phyloP scores from a whole-genome alignment of 2,797 vertebrate genomes.

The Emys orbicularis region DNA sequence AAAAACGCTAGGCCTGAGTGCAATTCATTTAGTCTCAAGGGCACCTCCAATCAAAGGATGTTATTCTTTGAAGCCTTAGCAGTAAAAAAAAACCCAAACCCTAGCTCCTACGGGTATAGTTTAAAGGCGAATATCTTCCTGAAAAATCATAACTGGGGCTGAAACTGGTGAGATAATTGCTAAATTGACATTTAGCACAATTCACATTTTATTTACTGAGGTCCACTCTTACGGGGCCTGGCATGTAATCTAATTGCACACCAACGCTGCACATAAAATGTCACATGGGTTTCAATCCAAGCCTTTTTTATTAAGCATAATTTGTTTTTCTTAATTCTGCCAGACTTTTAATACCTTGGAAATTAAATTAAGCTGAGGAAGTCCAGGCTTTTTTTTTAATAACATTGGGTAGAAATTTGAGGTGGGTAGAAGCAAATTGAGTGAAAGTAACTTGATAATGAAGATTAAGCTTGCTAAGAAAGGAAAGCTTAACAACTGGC shows the following conservation, averaged over 20 bases:
- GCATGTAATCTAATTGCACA: neutral
- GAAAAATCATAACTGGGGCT: conserved; percentile 24
- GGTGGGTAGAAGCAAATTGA: neutral
- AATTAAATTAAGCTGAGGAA: conserved; percentile 8
- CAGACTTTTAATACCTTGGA: neutral
- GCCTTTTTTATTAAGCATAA: neutral
- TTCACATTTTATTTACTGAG: neutral
- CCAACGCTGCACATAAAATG: neutral
- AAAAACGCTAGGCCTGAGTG: neutral
- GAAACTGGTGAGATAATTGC: neutral
- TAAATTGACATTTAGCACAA: neutral
- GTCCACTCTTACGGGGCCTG: neutral
- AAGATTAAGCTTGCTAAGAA: neutral
- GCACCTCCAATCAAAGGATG: conserved; percentile 31
- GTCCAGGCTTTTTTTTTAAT: neutral
- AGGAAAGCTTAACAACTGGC: neutral
- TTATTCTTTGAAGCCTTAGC: neutral
- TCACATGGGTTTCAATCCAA: neutral
- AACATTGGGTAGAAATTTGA: conserved; percentile 25
- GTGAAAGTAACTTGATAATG: neutral
- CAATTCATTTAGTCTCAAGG: neutral
- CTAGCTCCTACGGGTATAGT: neutral
- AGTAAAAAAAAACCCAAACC: conserved; percentile 26
- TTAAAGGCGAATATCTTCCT: conserved; percentile 21
- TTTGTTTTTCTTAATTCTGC: neutral